Evolutionary conservation across 2,113 vertebrate genomes (phyloP).

Genomic region (Pao palembangensis): DNA sequence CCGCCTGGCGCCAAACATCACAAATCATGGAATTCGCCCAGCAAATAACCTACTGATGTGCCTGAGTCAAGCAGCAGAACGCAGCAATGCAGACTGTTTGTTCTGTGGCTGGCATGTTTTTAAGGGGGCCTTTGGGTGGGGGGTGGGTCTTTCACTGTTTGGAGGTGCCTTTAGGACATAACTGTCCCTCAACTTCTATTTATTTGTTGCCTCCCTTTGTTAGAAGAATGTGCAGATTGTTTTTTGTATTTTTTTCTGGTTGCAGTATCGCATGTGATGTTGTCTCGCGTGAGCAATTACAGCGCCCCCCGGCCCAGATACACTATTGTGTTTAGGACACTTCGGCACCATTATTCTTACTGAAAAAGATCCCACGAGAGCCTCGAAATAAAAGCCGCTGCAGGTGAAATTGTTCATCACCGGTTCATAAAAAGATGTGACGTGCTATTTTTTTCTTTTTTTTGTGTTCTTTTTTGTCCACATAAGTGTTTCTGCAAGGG

Average conservation of each 20-base stretch:
- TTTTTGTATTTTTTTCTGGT: neutral
- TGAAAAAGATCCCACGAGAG: conserved; percentile 14
- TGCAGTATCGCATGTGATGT: neutral
- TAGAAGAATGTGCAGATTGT: neutral
- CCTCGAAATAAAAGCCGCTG: conserved; percentile 20
- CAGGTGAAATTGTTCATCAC: conserved; percentile 6
- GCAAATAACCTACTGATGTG: conserved; percentile 22
- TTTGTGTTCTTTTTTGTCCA: no score
- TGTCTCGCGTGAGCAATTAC: neutral
- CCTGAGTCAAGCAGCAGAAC: neutral
- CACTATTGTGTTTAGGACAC: conserved; percentile 27
- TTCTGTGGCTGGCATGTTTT: neutral
- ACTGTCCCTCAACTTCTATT: no score
- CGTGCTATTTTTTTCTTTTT: neutral
- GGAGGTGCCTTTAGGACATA: no score
- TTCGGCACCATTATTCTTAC: conserved; percentile 29
- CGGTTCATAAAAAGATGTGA: conserved; percentile 17
- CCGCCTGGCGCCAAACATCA: conserved; percentile 24
- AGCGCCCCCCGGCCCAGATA: conserved; percentile 5
- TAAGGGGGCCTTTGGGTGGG: neutral
- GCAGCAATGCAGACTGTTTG: conserved; percentile 8
- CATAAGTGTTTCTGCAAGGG: no score
- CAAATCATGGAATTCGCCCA: conserved; percentile 40
- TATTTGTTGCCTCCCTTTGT: no score
- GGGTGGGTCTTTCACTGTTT: no score